Evolutionary conservation across 2,888 invertebrate genomes (phyloP).

Genomic region (Mythimna loreyi): DNA sequence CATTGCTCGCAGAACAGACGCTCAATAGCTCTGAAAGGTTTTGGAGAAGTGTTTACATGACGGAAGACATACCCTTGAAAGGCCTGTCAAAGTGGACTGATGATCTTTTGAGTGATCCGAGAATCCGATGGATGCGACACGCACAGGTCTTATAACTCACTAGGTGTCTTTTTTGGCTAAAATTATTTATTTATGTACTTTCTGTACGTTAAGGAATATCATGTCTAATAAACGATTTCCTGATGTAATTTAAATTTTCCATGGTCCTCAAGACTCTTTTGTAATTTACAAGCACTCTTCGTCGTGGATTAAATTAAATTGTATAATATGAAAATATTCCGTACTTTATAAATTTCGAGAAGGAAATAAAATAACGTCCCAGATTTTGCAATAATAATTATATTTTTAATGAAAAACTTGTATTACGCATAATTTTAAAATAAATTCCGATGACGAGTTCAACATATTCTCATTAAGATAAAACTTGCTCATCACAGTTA

Average conservation of each 20-base stretch:
- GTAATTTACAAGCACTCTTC: background rate
- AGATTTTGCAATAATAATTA: slow-evolving; percentile 6
- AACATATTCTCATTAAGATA: slow-evolving; percentile 59
- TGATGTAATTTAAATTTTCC: background rate
- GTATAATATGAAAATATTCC: background rate
- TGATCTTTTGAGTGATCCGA: too few relatives aligned
- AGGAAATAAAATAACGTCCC: background rate
- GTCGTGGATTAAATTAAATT: background rate
- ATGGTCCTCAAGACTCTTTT: background rate
- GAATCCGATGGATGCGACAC: too few relatives aligned
- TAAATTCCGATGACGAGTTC: slow-evolving; percentile 34
- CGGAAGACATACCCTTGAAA: too few relatives aligned
- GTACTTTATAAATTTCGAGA: background rate
- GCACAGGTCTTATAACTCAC: too few relatives aligned
- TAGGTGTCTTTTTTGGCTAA: too few relatives aligned
- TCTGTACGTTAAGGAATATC: background rate
- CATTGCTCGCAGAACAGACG: too few relatives aligned
- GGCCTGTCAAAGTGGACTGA: too few relatives aligned
- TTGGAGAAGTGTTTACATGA: too few relatives aligned
- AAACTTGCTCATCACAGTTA: slow-evolving; percentile 54
- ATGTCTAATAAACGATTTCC: background rate
- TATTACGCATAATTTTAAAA: slow-evolving; percentile 16
- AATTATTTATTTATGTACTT: background rate
- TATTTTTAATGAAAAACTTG: slow-evolving; percentile 8
- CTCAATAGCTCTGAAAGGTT: too few relatives aligned